Percentiles rank a stretch among this genome's conserved stretches.
Conservation (phyloP, 1,140 invertebrate species). For the Bombus soroeensis region DNA sequence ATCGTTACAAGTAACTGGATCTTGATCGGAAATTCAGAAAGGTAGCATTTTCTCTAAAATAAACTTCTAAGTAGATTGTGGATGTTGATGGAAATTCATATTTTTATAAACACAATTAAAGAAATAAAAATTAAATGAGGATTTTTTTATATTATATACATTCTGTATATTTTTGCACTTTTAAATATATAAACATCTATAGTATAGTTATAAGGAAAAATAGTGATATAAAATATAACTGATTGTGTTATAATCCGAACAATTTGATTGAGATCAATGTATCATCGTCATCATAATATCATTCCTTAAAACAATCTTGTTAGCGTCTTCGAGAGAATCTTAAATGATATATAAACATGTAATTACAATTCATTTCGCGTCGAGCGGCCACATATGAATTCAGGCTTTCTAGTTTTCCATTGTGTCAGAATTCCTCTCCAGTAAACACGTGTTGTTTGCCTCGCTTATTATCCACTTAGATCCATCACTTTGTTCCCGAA, state of each 20-base stretch:
- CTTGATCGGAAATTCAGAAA: background rate
- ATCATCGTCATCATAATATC: background rate
- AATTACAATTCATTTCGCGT: conserved; percentile 17
- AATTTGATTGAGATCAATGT: background rate
- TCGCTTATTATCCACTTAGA: conserved; percentile 62
- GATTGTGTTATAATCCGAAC: background rate
- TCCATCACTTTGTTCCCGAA: conserved; percentile 39
- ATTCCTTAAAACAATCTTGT: background rate
- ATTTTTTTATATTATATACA: background rate
- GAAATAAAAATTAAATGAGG: background rate
- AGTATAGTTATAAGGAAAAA: background rate
- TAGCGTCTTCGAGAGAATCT: background rate
- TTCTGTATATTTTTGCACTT: no score
- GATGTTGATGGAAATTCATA: background rate
- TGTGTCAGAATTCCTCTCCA: conserved; percentile 34
- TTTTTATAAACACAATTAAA: background rate
- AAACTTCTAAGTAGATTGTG: background rate
- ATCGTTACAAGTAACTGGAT: background rate
- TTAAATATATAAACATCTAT: no score
- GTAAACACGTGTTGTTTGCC: conserved; percentile 43
- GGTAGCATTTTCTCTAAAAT: background rate
- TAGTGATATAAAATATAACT: background rate
- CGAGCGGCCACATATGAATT: background rate
- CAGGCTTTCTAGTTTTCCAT: conserved; percentile 31
- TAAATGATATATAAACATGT: background rate